Conservation (phyloP, 2,797 vertebrate species). For the Sebastolobus alascanus region DNA sequence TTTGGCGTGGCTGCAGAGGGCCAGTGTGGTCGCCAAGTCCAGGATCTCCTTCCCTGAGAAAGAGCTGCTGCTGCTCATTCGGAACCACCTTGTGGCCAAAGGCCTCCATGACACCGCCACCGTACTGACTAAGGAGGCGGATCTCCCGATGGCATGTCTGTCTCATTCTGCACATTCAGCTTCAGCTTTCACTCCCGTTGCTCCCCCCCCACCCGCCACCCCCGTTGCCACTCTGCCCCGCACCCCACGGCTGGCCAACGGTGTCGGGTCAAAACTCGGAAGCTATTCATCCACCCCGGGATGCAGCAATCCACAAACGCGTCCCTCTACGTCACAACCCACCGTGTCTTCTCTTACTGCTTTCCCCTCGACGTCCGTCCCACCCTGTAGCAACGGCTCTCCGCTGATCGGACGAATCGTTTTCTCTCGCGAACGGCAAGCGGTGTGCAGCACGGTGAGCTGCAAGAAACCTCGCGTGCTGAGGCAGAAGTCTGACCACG, state of each 20-base stretch:
- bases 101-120: slow-evolving; percentile 94
- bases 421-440: slow-evolving; percentile 94
- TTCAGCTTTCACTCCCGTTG: slow-evolving; percentile 87
- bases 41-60: slow-evolving; percentile 98
- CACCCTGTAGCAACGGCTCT: slow-evolving; percentile 84
- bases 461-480: slow-evolving; percentile 93
- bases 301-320: slow-evolving; percentile 86
- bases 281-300: slow-evolving; percentile 84
- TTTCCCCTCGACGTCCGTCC: slow-evolving; percentile 77
- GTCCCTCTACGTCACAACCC: slow-evolving; percentile 86
- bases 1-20: slow-evolving; percentile 95
- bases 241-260: slow-evolving; percentile 94
- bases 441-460: slow-evolving; percentile 79
- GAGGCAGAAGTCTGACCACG: slow-evolving; percentile 98
- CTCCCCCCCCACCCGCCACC: slow-evolving; percentile 82
- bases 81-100: slow-evolving; percentile 98
- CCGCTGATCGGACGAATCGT: slow-evolving; percentile 95
- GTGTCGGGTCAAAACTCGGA: slow-evolving; percentile 89
- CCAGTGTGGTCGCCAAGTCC: slow-evolving; percentile 97
- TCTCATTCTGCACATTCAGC: slow-evolving; percentile 90
- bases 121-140: slow-evolving; percentile 94
- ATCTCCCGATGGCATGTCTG: slow-evolving; percentile 94
- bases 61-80: slow-evolving; percentile 95
- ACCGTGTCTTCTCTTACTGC: slow-evolving; percentile 74
- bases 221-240: slow-evolving; percentile 91